Evolutionary conservation across 1,140 invertebrate genomes (phyloP), one percentile per base, ranked within the genome.

Genomic region (Sarcophaga bullata): DNA sequence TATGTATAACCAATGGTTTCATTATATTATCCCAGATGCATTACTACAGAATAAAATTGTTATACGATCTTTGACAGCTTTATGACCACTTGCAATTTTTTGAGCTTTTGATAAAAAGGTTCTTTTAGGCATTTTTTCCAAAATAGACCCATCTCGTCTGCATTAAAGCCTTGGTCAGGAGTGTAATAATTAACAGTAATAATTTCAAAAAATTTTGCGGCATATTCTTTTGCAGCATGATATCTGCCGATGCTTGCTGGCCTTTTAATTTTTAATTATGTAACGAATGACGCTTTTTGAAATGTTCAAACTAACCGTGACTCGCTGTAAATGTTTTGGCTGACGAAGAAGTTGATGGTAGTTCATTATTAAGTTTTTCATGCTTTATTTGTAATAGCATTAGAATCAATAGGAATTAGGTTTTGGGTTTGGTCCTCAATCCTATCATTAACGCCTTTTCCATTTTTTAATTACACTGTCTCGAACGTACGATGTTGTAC

Each of bases 81-180:
- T 91, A 85, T 88, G 90, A 58, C 91, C 91, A 17, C 86, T 85
- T 81, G 87, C 85, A 73, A 84, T 81, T 83, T 90, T 90, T 81
- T 91, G 87, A 76, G 86, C 85, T 84, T 88, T 84, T 11, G 86
- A 85, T 83, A 91, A 87, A 85, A 86, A 91, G 68, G 90, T 91
- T 83, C 86, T 82, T 83, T 84, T 86, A 81, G 91, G 90, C 88
- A 92, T 90, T 84, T 86, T 91, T 86, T n/a, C 91, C 91, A 92
- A 85, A 88, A 91, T 3, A 91, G 83, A 37, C 85, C 88, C 52
- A 88, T 91, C 85, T 91, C 89, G 84, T 91, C 84, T 75, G 86
- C 85, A 85, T 90, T 91, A 85, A 91, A 91, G 52, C 91, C 85
- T 84, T 90, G 88, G 81, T 91, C 83, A 49, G 84, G 80, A 46